A percentile compares a stretch with the other conserved stretches of the same genome.
These are phyloP conservation scores for Heteromyza rotundicornis DNA, from an alignment of 2,888 invertebrate genomes.

Conservation along the genomic window DNA sequence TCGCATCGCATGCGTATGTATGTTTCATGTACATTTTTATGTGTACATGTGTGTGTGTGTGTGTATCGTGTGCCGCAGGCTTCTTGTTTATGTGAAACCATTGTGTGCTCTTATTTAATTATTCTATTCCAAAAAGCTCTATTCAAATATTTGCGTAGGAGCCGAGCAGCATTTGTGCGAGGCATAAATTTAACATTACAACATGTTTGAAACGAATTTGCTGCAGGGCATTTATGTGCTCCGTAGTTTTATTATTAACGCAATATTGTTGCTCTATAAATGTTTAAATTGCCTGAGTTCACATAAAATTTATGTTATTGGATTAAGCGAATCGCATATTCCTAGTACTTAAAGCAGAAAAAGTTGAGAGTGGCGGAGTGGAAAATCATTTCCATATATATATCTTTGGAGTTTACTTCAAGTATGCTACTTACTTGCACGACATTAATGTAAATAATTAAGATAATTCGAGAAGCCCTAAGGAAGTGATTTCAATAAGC, in stretches of 20 bases:
- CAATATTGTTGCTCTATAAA: not conserved
- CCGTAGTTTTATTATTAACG: not conserved
- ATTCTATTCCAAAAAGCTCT: not conserved
- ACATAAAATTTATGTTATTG: not conserved
- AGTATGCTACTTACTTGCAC: no score
- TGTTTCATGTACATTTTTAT: not conserved
- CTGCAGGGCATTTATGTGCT: not conserved
- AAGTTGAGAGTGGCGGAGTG: no score
- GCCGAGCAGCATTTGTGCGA: not conserved
- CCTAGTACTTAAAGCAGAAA: no score
- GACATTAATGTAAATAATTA: no score
- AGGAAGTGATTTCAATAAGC: no score
- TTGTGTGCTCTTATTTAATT: not conserved
- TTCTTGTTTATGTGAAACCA: not conserved
- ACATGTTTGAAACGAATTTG: not conserved
- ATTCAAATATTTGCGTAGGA: not conserved
- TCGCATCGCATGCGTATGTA: not conserved
- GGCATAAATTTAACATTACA: not conserved
- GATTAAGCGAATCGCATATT: not conserved
- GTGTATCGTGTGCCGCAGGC: not conserved
- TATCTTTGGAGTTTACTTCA: no score
- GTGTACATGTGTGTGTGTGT: not conserved
- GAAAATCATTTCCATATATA: no score
- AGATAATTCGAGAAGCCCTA: no score
- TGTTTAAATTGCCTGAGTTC: not conserved